Evolutionary conservation across 1,140 invertebrate genomes (phyloP), one percentile per base, ranked within the genome.

Genomic region (Drosophila kohkoa): DNA sequence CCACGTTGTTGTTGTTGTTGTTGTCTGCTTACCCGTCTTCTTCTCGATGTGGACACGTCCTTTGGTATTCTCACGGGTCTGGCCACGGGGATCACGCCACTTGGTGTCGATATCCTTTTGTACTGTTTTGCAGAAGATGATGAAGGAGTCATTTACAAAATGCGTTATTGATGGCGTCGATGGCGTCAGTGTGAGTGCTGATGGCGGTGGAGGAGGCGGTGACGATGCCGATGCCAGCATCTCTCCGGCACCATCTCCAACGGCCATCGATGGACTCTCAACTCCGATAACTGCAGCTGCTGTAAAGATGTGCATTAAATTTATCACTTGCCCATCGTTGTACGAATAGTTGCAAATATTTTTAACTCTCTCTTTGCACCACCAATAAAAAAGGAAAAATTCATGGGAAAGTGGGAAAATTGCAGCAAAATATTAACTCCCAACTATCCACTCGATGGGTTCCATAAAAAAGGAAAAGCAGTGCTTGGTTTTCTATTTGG

Each of bases 121-220:
- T 90, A 90, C 78, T 87, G 85, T 91, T 81, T 88, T 81, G 77
- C 91, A 92, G 69, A 85, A 90, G 59, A 92, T 91, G 76, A 92
- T 92, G 79, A 91, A 92, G 78, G 91, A 92, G 59, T 89, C 90
- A 82, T 92, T 92, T 80, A 92, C 91, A 79, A 92, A 92, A 87
- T 92, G 90, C 74, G 88, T 80, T 86, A 91, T 92, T 77, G 88
- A 91, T 81, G 88, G 85, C 55, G 79, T 83, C 60, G 88, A 91
- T 8, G 91, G 91, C 51, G 81, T 81, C 57, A 92, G 75, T 2
- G 54, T 77, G 30, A 92, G 79, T 1, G 80, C 52, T 0, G 77
- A 43, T 38, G 74, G 62, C 63, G 58, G 4, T 45, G 58, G 59
- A n/a, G 7, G 38, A 16, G 45, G 5, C 57, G 28, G 6, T 28